These are phyloP conservation scores for Alentia gelatinosa DNA, from an alignment of 2,888 invertebrate species.

Conservation along the genomic window DNA sequence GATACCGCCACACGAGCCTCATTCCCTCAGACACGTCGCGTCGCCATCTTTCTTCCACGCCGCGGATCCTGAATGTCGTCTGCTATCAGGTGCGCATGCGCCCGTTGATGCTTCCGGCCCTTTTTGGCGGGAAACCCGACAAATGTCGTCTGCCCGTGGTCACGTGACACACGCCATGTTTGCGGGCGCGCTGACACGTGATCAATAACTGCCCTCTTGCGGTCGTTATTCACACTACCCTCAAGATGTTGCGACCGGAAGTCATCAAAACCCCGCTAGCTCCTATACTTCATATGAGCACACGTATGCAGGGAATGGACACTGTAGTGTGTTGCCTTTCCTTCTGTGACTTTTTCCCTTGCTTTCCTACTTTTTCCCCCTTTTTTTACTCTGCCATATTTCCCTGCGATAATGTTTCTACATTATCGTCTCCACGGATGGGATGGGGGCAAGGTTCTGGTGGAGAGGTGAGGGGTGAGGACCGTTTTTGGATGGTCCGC, in stretches of 20 bases:
- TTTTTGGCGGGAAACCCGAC: conserved; percentile 50
- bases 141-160: conserved; percentile 41
- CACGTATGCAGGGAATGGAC: neutral
- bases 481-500: neutral
- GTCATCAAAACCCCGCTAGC: neutral
- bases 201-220: conserved; percentile 41
- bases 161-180: conserved; percentile 47
- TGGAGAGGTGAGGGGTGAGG: neutral
- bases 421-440: neutral
- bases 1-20: neutral
- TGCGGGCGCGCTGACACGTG: conserved; percentile 42
- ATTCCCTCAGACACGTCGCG: neutral
- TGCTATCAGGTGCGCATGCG: conserved; percentile 48
- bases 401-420: too few relatives aligned
- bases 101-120: conserved; percentile 45
- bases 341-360: too few relatives aligned
- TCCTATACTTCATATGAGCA: neutral
- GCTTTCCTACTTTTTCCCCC: too few relatives aligned
- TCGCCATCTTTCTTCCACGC: conserved; percentile 35
- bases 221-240: conserved; percentile 42
- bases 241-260: conserved; percentile 23
- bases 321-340: too few relatives aligned
- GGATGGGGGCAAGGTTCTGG: neutral
- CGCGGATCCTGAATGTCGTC: conserved; percentile 30
- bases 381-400: too few relatives aligned